Base-by-base conservation (phyloP, 2,113 vertebrate species). In the Ascaphus truei region DNA sequence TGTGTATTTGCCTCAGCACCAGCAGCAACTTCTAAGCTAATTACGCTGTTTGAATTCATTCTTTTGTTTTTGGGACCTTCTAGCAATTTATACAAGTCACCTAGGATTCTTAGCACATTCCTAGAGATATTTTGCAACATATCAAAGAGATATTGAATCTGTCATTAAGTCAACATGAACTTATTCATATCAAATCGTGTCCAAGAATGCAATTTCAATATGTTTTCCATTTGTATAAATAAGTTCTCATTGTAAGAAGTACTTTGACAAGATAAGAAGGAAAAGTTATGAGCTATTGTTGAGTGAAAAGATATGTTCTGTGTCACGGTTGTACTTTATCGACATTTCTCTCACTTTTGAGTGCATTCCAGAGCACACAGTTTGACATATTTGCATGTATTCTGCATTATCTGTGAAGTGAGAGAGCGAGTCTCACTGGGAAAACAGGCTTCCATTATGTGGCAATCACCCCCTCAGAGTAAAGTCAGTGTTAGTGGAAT, bases 241-340 rank as follows among this genome's bases (percentile, higher is more conserved):
- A 57, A 43, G 16, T 47, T 18, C 39, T n/a, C n/a, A n/a, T n/a
- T 48, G 37, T 22, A 23, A 23, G 9, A 47, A 48, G 20, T 15
- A 48, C 20, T n/a, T 43, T 7, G 22, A 47, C 30, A 58, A 55
- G 53, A 68, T 68, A 57, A 68, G 15, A 57, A 58, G 64, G 26
- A 57, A 41, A 58, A 58, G 53, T 57, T 68, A 68, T 68, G 65
- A 68, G 65, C 26, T 45, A 58, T 30, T 68, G 65, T 36, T 68
- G 65, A 68, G 65, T 59, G 65, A 68, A 13, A 18, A 48, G 65
- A 48, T 41, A 34, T 50, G 22, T 20, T 55, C 58, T 47, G 27
- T 45, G 45, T 26, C 29, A 30, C n/a, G 11, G 47, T 47, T 58
- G 30, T 13, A 47, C 50, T 67, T 56, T 56, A 67, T 67, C 64